Base-by-base conservation (phyloP, 2,797 vertebrate genomes). In the Poecilia picta region DNA sequence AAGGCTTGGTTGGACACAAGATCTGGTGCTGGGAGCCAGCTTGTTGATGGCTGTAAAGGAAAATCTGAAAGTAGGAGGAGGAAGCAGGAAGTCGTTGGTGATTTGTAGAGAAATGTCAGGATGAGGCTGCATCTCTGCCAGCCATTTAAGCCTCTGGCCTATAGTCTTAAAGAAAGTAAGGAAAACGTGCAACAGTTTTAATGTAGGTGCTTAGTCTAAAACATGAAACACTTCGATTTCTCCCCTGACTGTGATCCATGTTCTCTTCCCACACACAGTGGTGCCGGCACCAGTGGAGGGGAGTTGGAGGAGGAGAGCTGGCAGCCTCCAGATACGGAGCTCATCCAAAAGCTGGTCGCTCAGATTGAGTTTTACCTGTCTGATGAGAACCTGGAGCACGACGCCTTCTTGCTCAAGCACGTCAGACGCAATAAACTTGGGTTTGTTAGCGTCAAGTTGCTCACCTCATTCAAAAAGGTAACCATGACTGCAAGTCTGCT, bases 391-490 rank as follows among this genome's bases (percentile, higher is more conserved):
- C 96, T 99, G 88, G 98, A 99, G 92, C 98, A 98, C 49, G 98
- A 99, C 0, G 97, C 98, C 87, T 99, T 99, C 89, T 96, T 99
- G 79, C 96, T 99, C 23, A 99, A 99, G 91, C 98, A 99, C 0
- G 97, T 99, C 83, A 91, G 98, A 74, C 97, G 98, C 85, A 99
- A 99, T 93, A 99, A 99, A 92, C 96, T 97, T 70, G 98, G 98
- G 18, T 99, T 97, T 0, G 97, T 99, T 93, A 99, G 98, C 10
- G 97, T 99, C 90, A 99, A 99, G 92, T 92, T 99, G 75, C 97
- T 99, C 88, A 99, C 98, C 1, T 99, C 98, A 1, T 99, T 99
- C 93, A 99, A 99, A 93, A 99, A 99, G 97, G 98, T 99, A 93
- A 91, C 28, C 12, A 18, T 55, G 43, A 55, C 31, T 76, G 57